Evolutionary conservation across 2,113 vertebrate genomes (phyloP).

Genomic region (Oceanodroma tethys): DNA sequence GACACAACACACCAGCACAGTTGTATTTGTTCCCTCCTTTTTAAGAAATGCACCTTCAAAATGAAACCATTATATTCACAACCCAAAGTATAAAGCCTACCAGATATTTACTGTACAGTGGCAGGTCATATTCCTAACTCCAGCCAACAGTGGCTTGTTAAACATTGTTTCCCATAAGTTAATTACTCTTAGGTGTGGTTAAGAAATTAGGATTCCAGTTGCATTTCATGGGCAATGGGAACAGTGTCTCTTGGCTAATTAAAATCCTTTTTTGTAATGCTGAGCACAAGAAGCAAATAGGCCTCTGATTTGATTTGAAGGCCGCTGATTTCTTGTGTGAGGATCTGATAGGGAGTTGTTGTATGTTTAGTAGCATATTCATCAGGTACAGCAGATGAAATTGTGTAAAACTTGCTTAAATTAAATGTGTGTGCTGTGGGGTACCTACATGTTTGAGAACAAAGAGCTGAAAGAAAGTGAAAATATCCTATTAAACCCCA

Average conservation of each 20-base stretch:
- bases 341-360: not conserved
- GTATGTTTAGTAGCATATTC: not conserved
- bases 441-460: not conserved
- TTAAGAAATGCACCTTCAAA: not conserved
- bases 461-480: slow-evolving; percentile 42
- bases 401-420: slow-evolving; percentile 27
- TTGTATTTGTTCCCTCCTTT: not conserved
- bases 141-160: not conserved
- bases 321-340: not conserved
- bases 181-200: not conserved
- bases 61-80: not conserved
- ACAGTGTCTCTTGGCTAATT: not conserved
- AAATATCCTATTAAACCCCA: slow-evolving; percentile 51
- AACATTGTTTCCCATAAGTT: not conserved
- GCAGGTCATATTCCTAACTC: not conserved
- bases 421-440: not conserved
- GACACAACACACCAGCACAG: not conserved
- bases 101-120: not conserved
- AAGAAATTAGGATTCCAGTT: slow-evolving; percentile 58
- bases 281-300: not conserved
- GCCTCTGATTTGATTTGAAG: not conserved
- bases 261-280: not conserved
- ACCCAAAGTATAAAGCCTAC: not conserved
- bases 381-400: not conserved
- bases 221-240: not conserved